phyloP scores from a whole-genome alignment of 2,888 invertebrate genomes.

The Syritta pipiens region DNA sequence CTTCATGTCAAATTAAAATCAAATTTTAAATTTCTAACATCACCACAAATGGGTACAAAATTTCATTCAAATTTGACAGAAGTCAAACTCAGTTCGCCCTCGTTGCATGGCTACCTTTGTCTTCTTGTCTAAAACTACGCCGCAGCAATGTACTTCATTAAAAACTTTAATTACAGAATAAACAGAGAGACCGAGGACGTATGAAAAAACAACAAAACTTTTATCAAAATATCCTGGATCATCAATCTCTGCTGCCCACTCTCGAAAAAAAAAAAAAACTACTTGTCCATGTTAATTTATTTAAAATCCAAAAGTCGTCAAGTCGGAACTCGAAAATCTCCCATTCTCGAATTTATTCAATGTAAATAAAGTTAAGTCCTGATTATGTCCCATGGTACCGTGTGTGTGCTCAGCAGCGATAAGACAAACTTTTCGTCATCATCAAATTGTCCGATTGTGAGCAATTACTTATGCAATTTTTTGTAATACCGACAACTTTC shows the following conservation, averaged over 20 bases:
- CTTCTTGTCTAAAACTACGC: no score
- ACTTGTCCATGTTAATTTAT: not conserved
- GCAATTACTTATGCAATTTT: constrained; percentile 21
- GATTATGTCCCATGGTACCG: not conserved
- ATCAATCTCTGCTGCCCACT: not conserved
- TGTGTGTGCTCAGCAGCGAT: not conserved
- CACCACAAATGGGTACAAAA: no score
- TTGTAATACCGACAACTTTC: not conserved
- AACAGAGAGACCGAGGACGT: no score
- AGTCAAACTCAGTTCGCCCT: no score
- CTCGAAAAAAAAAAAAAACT: not conserved
- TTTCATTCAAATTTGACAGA: no score
- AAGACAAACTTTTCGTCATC: not conserved
- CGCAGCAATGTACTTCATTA: no score
- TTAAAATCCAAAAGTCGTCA: not conserved
- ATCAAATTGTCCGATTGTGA: not conserved
- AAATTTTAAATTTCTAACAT: no score
- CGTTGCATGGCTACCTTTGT: no score
- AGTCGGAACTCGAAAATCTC: not conserved
- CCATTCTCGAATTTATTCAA: not conserved
- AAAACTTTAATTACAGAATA: no score
- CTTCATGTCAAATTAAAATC: no score
- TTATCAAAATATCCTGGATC: not conserved
- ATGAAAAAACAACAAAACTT: not conserved
- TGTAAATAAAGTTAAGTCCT: not conserved